Conservation (phyloP, 2,797 vertebrate species). For the Alca torda region DNA sequence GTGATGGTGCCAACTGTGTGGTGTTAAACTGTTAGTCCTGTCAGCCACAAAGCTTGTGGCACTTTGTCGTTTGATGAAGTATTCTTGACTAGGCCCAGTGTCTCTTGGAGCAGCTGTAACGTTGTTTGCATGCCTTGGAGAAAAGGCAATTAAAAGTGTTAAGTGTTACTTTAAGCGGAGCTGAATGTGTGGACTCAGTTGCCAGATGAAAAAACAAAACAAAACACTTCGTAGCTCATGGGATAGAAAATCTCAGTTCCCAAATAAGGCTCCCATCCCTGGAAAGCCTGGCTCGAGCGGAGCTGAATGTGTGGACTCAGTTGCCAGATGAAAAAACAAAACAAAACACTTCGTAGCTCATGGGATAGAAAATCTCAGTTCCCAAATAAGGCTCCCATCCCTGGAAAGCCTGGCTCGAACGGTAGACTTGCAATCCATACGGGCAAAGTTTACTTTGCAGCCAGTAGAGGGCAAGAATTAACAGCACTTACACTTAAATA, state of each 20-base stretch:
- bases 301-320: neutral
- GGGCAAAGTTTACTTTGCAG: neutral
- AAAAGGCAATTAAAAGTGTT: neutral
- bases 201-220: neutral
- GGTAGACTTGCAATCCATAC: accelerated
- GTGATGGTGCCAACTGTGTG: neutral
- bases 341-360: neutral
- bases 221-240: neutral
- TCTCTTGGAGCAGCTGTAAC: neutral
- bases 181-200: neutral
- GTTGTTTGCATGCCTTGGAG: neutral
- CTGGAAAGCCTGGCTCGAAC: neutral
- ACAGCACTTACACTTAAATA: accelerated
- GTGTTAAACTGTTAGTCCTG: neutral
- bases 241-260: neutral
- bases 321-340: neutral
- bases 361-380: neutral
- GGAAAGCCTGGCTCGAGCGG: neutral
- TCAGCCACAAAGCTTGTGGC: neutral
- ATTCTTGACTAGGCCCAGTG: neutral
- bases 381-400: accelerated
- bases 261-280: accelerated
- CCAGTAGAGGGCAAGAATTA: neutral
- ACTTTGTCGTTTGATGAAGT: neutral
- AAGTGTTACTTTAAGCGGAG: neutral